Evolutionary conservation across 2,113 vertebrate genomes (phyloP), one percentile per base, ranked within the genome.

Genomic region (Glaucidium brasilianum): DNA sequence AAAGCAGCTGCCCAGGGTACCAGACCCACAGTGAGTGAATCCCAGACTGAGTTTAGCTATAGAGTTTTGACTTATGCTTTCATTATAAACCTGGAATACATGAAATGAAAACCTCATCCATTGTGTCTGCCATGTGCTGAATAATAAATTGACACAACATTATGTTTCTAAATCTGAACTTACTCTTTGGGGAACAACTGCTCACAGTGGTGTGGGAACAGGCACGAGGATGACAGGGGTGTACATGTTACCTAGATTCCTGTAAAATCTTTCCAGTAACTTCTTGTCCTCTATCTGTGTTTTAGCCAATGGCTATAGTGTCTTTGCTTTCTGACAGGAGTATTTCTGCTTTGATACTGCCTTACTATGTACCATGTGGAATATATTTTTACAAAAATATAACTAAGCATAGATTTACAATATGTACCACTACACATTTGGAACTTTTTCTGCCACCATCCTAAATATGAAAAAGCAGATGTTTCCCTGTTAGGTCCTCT

Each of bases 231-330:
- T 86, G 67, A 6, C 39, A 21, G 18, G 18, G 22, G 12, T 19
- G 25, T 12, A 26, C 5, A 2, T 0, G 0, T 52, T 32, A 56
- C 8, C 26, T 23, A 14, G 9, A 9, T 83, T 75, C 23, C 9
- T 41, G 30, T 23, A 45, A 83, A 76, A 49, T 34, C 26, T 34
- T 43, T 73, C 39, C 11, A 32, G 18, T 16, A 69, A 52, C 30
- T 76, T 34, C 1, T 45, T 45, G 13, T 67, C 22, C 47, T 62
- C 47, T 50, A 19, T 27, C 15, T 6, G 11, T 15, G 9, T 73
- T 88, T 73, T 18, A 69, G 21, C 10, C 63, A 52, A 22, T 34
- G 39, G 45, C 55, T 37, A 11, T 35, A 11, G 9, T 9, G 22
- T 15, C n/a, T 81, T 91, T 74, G 43, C 56, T 18, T 76, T 74